Evolutionary conservation across 2,797 vertebrate species (phyloP).

Genomic region (Geotrypetes seraphini): DNA sequence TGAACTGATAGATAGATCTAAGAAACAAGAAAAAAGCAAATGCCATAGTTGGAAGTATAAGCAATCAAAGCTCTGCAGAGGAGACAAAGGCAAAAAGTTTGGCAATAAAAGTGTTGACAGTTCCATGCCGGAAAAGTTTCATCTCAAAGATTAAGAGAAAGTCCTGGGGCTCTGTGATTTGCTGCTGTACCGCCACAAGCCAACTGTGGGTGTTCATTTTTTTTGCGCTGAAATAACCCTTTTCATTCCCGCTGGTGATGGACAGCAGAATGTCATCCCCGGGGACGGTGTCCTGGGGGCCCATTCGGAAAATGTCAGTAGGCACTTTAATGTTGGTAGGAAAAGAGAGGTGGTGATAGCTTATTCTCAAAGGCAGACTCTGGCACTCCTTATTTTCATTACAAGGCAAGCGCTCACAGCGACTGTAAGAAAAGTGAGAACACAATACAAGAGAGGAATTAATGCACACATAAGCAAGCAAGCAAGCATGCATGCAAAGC

Average conservation of each 20-base stretch:
- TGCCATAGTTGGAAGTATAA: conserved; percentile 7
- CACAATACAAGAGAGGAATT: conserved; percentile 51
- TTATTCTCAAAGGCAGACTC: conserved; percentile 92
- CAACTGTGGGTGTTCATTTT: conserved; percentile 67
- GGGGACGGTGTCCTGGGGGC: conserved; percentile 70
- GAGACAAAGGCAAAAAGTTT: conserved; percentile 86
- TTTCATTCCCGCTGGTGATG: conserved; percentile 81
- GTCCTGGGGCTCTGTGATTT: conserved; percentile 71
- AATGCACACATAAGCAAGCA: conserved; percentile 40
- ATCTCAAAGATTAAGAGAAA: conserved; percentile 83
- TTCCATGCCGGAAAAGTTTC: conserved; percentile 70
- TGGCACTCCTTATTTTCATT: conserved; percentile 91
- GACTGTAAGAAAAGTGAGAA: conserved; percentile 81
- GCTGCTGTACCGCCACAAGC: conserved; percentile 74
- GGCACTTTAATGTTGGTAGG: conserved; percentile 88
- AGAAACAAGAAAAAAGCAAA: background rate
- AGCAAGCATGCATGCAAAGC: conserved; percentile 38
- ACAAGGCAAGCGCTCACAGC: conserved; percentile 98
- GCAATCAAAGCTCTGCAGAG: conserved; percentile 67
- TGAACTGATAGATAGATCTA: no score
- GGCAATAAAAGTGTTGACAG: conserved; percentile 73
- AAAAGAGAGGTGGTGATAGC: conserved; percentile 94
- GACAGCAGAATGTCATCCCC: conserved; percentile 83
- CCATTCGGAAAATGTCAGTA: conserved; percentile 95
- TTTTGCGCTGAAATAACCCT: conserved; percentile 74